These are phyloP conservation scores for Galerucella pusilla DNA, from an alignment of 2,888 invertebrate genomes.

Conservation along the genomic window DNA sequence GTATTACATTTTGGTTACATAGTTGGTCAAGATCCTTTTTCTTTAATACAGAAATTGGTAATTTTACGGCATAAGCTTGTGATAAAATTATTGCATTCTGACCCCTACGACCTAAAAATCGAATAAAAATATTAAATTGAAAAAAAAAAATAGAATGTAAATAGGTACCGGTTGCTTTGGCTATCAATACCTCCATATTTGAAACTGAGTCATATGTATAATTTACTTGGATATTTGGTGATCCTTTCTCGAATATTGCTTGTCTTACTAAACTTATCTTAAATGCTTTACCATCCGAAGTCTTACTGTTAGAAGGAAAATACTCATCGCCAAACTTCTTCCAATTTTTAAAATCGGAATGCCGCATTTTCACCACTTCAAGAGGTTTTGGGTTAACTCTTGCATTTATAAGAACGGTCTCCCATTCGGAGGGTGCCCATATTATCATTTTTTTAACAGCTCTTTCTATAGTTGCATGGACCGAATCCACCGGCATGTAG, in stretches of 20 bases:
- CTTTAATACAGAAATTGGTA: no score
- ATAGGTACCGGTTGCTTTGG: no score
- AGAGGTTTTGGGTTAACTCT: conserved; percentile 28
- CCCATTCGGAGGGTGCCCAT: conserved; percentile 34
- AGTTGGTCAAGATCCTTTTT: no score
- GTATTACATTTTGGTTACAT: no score
- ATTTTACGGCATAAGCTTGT: no score
- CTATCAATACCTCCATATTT: no score
- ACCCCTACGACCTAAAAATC: no score
- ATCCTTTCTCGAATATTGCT: conserved; percentile 17
- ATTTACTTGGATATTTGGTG: conserved; percentile 11
- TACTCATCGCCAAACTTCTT: conserved; percentile 11
- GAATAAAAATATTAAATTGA: no score
- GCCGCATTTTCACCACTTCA: conserved; percentile 13
- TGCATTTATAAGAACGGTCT: conserved; percentile 18
- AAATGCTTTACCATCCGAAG: conserved; percentile 23
- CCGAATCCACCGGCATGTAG: conserved; percentile 32
- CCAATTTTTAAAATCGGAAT: conserved; percentile 24
- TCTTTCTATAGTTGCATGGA: conserved; percentile 28
- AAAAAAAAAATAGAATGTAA: no score
- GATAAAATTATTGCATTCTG: no score
- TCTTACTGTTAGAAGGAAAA: conserved; percentile 18
- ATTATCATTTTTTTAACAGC: conserved; percentile 22
- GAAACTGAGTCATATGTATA: neutral
- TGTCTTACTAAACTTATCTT: conserved; percentile 15